Evolutionary conservation across 1,140 invertebrate species (phyloP).

Genomic region (Drosophila rufa): DNA sequence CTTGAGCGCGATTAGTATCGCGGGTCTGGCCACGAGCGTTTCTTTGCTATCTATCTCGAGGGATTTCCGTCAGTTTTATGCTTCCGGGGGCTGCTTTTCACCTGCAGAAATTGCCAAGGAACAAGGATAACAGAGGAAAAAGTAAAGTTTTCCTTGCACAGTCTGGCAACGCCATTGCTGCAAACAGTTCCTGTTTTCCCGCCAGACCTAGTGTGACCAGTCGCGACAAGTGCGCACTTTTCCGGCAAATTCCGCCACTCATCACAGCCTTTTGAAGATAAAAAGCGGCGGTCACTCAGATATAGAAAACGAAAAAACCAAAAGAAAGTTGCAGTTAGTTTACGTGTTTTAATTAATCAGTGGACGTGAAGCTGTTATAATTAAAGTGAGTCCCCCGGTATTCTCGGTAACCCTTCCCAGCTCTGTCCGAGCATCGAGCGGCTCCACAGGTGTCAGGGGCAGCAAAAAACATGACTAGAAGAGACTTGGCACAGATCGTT

Average conservation of each 20-base stretch:
- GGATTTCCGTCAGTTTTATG: no score
- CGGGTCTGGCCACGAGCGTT: no score
- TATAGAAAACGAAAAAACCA: slow-evolving; percentile 28
- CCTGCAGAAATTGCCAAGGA: no score
- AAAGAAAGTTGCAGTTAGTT: slow-evolving; percentile 53
- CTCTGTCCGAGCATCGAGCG: no score
- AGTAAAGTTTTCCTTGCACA: no score
- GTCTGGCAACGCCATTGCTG: background rate
- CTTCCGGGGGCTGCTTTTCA: no score
- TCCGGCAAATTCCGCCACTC: background rate
- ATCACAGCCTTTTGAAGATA: background rate
- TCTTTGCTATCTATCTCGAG: no score
- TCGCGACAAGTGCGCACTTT: background rate
- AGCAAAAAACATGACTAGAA: slow-evolving; percentile 7
- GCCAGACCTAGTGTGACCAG: background rate
- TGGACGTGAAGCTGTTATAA: slow-evolving; percentile 35
- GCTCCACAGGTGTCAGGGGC: background rate
- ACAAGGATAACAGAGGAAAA: no score
- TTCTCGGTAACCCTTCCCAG: background rate
- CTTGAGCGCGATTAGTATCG: no score
- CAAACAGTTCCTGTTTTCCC: background rate
- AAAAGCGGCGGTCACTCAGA: slow-evolving; percentile 7
- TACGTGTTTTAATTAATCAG: slow-evolving; percentile 40
- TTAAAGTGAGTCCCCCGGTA: slow-evolving; percentile 35
- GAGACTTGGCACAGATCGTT: slow-evolving; percentile 19